Percentiles rank a stretch among this genome's conserved stretches.
phyloP scores from a whole-genome alignment of 2,888 invertebrate genomes.

The Macrosiphum euphorbiae region DNA sequence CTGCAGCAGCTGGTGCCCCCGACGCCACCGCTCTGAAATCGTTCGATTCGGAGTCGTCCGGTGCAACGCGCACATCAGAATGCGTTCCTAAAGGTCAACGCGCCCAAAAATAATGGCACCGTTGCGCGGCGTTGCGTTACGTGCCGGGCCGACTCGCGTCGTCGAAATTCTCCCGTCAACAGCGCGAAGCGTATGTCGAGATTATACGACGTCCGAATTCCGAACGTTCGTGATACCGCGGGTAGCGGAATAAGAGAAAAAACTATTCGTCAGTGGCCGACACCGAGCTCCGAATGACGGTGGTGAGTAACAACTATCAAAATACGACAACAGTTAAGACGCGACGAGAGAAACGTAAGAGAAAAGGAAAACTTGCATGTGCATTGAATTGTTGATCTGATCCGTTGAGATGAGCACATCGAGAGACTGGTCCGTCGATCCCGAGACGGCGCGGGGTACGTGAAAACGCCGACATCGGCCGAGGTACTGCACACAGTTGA shows the following conservation, averaged over 20 bases:
- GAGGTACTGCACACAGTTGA: background rate
- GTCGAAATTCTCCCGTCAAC: conserved; percentile 5
- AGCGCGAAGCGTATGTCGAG: background rate
- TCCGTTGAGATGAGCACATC: background rate
- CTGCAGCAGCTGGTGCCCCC: background rate
- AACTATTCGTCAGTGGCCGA: background rate
- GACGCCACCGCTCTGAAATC: background rate
- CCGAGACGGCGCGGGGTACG: background rate
- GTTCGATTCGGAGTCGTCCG: background rate
- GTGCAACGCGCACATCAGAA: conserved; percentile 12
- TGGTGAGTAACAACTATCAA: background rate
- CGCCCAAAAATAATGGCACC: background rate
- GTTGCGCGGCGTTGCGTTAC: conserved; percentile 13
- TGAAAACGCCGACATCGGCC: background rate
- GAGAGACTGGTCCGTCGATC: background rate
- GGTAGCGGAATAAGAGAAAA: background rate
- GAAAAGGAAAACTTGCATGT: background rate
- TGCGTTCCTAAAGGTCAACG: conserved; percentile 26
- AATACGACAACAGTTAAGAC: background rate
- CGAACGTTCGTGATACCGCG: conserved; percentile 1
- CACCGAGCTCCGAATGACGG: background rate
- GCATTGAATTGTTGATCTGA: background rate
- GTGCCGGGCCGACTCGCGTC: background rate
- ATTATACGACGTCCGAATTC: background rate
- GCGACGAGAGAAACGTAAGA: background rate